Evolutionary conservation across 2,113 vertebrate species (phyloP).

Genomic region (Crotalus viridis): DNA sequence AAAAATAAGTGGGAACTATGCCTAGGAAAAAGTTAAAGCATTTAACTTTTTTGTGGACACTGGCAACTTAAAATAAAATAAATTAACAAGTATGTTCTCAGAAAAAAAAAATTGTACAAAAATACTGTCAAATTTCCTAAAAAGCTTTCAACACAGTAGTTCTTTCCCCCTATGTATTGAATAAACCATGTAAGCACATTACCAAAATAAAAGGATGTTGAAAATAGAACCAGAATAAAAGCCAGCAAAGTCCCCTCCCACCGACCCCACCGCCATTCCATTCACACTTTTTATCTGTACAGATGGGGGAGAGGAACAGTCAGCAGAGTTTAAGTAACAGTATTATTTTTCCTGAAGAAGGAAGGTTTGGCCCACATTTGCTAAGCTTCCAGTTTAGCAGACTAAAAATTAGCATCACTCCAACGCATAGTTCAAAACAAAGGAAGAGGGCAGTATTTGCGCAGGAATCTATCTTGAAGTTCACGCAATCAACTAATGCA

Average conservation of each 20-base stretch:
- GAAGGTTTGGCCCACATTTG: constrained; percentile 78
- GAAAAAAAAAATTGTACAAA: constrained; percentile 90
- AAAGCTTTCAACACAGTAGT: constrained; percentile 92
- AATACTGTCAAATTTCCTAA: constrained; percentile 93
- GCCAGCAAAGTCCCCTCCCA: constrained; percentile 78
- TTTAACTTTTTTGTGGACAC: constrained; percentile 89
- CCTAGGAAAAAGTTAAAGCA: constrained; percentile 74
- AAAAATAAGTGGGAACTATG: constrained; percentile 68
- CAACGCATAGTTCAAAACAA: constrained; percentile 84
- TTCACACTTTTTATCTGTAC: constrained; percentile 81
- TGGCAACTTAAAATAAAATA: constrained; percentile 96
- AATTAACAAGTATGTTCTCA: constrained; percentile 90
- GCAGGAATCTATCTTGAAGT: constrained; percentile 77
- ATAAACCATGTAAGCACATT: constrained; percentile 88
- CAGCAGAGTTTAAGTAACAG: constrained; percentile 73
- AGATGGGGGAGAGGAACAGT: constrained; percentile 65
- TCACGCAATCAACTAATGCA: constrained; percentile 78
- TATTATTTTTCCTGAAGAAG: constrained; percentile 76
- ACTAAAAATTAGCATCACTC: constrained; percentile 70
- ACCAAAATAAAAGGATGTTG: constrained; percentile 76
- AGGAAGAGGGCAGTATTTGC: constrained; percentile 82
- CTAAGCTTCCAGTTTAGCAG: constrained; percentile 80
- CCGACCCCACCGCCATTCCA: constrained; percentile 74
- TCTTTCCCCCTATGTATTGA: constrained; percentile 86
- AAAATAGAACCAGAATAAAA: constrained; percentile 74